Percentiles rank a stretch among this genome's conserved stretches.
These are phyloP conservation scores for Furnarius figulus DNA, from an alignment of 2,113 vertebrate genomes.

Conservation along the genomic window DNA sequence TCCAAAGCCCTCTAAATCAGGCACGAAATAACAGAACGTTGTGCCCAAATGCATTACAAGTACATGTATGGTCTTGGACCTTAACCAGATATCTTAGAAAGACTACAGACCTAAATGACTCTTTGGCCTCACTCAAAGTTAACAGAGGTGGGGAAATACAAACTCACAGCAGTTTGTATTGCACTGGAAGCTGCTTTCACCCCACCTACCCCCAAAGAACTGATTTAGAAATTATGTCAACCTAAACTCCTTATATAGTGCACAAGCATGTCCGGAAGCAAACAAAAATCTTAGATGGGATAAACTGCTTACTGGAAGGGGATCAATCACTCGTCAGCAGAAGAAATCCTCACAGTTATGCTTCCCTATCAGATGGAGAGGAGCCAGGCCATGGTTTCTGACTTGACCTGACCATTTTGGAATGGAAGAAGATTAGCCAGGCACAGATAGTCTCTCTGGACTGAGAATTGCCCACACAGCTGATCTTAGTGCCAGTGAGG, in stretches of 20 bases:
- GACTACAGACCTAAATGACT: neutral
- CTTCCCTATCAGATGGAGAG: neutral
- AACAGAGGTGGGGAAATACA: neutral
- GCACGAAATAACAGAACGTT: neutral
- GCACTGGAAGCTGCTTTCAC: neutral
- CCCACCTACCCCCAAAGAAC: neutral
- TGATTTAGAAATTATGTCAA: neutral
- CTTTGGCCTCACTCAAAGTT: neutral
- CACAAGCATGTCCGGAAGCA: neutral
- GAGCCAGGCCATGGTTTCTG: neutral
- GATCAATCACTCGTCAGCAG: neutral
- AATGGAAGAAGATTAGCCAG: neutral
- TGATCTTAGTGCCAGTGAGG: neutral
- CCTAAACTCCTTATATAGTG: neutral
- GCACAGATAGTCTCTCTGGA: neutral
- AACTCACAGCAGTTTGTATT: neutral
- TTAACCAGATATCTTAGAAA: neutral
- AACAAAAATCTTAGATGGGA: neutral
- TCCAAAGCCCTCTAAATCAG: neutral
- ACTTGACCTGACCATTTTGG: neutral
- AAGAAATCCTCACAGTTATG: neutral
- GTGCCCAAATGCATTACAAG: neutral
- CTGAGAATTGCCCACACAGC: neutral
- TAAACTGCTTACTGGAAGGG: conserved; percentile 17
- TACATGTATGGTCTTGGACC: neutral